These are phyloP conservation scores for Cardinalis cardinalis DNA, from an alignment of 2,113 vertebrate species.

Conservation along the genomic window DNA sequence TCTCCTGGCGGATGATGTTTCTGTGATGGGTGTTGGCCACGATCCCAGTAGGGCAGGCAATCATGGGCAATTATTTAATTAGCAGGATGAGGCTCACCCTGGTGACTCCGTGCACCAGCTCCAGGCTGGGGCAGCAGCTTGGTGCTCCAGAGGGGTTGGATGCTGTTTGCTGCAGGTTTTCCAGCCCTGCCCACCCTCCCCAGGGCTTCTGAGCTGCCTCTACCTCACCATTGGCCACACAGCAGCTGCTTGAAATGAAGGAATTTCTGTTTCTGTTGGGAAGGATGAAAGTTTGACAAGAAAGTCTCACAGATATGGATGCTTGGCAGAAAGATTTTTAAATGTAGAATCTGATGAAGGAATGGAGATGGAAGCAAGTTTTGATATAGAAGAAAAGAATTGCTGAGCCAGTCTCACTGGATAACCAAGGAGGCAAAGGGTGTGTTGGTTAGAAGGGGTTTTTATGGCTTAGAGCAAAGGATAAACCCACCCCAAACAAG, in stretches of 20 bases:
- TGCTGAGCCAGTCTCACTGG: too few species aligned
- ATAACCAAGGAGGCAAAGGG: too few species aligned
- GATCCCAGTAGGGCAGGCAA: neutral
- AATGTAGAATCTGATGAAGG: too few species aligned
- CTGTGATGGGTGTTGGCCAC: neutral
- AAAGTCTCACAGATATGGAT: too few species aligned
- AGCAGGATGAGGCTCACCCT: neutral
- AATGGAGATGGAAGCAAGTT: too few species aligned
- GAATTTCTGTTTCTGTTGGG: neutral
- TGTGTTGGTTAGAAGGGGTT: too few species aligned
- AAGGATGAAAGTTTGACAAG: too few species aligned
- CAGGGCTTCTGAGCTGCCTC: neutral
- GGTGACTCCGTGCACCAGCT: rapidly evolving
- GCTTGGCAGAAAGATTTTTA: too few species aligned
- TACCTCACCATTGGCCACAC: neutral
- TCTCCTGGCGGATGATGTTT: neutral
- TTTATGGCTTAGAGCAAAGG: too few species aligned
- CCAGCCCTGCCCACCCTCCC: too few species aligned
- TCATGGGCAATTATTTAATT: neutral
- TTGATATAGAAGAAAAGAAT: too few species aligned
- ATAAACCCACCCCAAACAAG: too few species aligned
- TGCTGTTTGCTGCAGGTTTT: neutral
- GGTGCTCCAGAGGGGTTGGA: rapidly evolving
- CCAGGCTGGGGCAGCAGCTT: neutral
- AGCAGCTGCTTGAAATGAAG: neutral